Conservation (phyloP, 2,888 invertebrate genomes). For the Chloroclysta siterata region DNA sequence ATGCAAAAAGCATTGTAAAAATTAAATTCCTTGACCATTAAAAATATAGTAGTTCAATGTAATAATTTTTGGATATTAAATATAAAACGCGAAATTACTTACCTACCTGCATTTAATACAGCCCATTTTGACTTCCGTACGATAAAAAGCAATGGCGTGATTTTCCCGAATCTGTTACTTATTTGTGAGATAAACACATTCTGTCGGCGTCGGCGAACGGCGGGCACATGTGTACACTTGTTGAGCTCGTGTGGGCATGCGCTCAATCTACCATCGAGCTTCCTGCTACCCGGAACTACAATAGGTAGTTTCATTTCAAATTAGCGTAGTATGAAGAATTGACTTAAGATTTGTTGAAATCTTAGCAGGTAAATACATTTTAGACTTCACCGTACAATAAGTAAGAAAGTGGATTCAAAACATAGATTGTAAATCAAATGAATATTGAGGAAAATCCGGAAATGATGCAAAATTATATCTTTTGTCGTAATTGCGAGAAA, state of each 20-base stretch:
- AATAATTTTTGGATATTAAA: neutral
- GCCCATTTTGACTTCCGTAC: conserved; percentile 17
- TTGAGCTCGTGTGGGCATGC: conserved; percentile 73
- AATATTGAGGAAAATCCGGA: conserved; percentile 54
- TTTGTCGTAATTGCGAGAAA: conserved; percentile 59
- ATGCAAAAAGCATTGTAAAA: too few species aligned
- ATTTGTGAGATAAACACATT: conserved; percentile 35
- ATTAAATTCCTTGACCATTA: too few species aligned
- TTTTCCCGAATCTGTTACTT: conserved; percentile 35
- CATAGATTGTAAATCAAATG: conserved; percentile 40
- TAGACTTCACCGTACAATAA: too few species aligned
- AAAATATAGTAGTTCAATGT: neutral
- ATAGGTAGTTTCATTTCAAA: neutral
- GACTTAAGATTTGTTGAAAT: too few species aligned
- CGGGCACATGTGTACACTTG: conserved; percentile 80
- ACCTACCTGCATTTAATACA: conserved; percentile 19
- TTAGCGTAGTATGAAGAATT: neutral
- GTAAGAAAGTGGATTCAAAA: neutral
- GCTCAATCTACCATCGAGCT: conserved; percentile 34
- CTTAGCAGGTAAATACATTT: too few species aligned
- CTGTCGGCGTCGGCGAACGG: conserved; percentile 39
- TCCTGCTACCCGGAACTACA: conserved; percentile 18
- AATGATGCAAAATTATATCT: conserved; percentile 59
- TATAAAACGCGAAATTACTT: conserved; percentile 5
- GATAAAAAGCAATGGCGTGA: conserved; percentile 28